Evolutionary conservation across 2,888 invertebrate species (phyloP).

Genomic region (Brachypterus glaber): DNA sequence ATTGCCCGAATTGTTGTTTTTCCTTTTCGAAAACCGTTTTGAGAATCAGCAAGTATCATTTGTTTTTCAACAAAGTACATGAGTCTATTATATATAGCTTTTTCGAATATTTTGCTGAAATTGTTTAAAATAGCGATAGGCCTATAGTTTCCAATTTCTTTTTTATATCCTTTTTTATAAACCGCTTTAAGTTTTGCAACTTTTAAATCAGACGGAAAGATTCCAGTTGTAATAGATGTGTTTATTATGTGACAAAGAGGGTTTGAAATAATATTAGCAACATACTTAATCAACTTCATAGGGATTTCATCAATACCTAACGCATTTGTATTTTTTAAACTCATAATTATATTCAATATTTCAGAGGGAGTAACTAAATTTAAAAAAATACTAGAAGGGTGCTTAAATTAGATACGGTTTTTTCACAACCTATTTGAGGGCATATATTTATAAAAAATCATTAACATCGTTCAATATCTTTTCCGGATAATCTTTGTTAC

Average conservation of each 20-base stretch:
- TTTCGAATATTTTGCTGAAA: too few species aligned
- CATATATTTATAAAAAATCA: conserved; percentile 8
- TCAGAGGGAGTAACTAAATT: too few species aligned
- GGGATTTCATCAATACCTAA: conserved; percentile 12
- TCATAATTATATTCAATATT: conserved; percentile 6
- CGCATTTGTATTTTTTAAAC: conserved; percentile 10
- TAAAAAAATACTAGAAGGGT: background rate
- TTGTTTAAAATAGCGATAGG: too few species aligned
- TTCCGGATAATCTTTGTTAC: background rate
- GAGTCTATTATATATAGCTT: background rate
- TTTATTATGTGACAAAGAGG: conserved; percentile 10
- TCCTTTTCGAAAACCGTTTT: too few species aligned
- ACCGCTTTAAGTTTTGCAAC: background rate
- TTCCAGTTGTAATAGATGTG: conserved; percentile 5
- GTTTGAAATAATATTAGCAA: conserved; percentile 3
- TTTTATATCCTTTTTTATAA: too few species aligned
- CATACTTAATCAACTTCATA: conserved; percentile 7
- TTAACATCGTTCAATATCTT: conserved; percentile 4
- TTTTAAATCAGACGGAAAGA: conserved; percentile 10
- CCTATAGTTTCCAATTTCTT: too few species aligned
- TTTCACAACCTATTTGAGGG: conserved; percentile 4
- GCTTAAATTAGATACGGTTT: background rate
- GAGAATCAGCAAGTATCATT: background rate
- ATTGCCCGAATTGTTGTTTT: background rate
- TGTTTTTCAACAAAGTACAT: background rate